These are phyloP conservation scores for Pyrrhosoma nymphula DNA, from an alignment of 2,888 invertebrate genomes.

Conservation along the genomic window DNA sequence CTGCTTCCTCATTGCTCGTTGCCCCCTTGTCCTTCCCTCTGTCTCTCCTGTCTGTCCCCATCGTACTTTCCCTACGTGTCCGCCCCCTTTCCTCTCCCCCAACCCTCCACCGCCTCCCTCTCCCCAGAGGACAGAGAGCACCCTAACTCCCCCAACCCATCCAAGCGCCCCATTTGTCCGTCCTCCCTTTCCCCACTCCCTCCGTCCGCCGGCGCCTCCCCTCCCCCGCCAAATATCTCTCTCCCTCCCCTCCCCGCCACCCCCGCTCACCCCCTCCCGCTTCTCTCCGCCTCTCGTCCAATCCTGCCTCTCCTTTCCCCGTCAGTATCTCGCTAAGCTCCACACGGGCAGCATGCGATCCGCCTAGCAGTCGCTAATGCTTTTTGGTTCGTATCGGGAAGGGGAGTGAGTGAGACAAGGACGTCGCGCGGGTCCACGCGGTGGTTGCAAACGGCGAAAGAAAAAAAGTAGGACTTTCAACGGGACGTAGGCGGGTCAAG, in stretches of 20 bases:
- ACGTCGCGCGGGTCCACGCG: neutral
- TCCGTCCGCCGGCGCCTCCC: neutral
- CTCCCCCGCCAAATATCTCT: neutral
- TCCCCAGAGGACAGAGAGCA: too few relatives aligned
- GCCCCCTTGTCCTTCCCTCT: neutral
- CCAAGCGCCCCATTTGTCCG: neutral
- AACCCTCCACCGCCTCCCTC: too few relatives aligned
- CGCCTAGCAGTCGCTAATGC: conserved; percentile 36
- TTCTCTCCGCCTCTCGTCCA: neutral
- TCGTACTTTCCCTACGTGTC: neutral
- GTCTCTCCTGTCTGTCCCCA: neutral
- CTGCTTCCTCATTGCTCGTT: neutral
- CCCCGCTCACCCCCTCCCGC: neutral
- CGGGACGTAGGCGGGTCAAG: neutral
- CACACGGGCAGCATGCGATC: conserved; percentile 59
- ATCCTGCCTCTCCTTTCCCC: conserved; percentile 55
- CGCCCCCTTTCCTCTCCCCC: neutral
- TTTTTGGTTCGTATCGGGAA: neutral
- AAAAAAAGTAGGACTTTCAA: too few relatives aligned
- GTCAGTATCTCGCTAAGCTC: conserved; percentile 63
- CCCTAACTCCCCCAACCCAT: too few relatives aligned
- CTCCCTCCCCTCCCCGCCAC: neutral
- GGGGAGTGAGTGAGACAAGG: neutral
- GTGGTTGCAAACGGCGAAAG: too few relatives aligned
- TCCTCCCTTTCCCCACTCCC: neutral